Percentiles rank a stretch among this genome's conserved stretches.
These are phyloP conservation scores for Acanthurus lineatus DNA, from an alignment of 2,797 vertebrate species.

Conservation along the genomic window DNA sequence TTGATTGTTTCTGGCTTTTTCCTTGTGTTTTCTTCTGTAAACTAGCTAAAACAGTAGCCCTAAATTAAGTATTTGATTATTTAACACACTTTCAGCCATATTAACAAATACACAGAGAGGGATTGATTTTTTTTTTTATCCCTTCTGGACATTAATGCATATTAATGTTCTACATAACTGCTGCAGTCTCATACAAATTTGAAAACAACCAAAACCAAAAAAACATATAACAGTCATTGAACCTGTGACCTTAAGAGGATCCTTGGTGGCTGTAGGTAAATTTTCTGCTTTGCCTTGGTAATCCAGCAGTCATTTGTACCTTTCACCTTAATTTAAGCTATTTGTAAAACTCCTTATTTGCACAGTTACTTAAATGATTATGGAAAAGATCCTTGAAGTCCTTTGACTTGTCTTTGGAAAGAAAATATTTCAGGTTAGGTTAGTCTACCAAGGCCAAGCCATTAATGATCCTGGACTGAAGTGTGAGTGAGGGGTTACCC, in stretches of 20 bases:
- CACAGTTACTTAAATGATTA: neutral
- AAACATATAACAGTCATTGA: neutral
- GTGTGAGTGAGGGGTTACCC: neutral
- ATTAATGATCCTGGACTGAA: neutral
- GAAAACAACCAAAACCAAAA: neutral
- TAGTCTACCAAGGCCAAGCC: neutral
- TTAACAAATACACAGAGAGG: neutral
- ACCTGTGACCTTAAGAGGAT: no score
- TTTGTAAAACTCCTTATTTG: neutral
- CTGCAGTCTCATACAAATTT: neutral
- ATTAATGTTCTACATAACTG: no score
- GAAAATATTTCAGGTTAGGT: neutral
- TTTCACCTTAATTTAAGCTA: neutral
- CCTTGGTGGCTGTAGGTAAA: neutral
- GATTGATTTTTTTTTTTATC: no score
- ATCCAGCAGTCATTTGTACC: neutral
- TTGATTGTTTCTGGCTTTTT: no score
- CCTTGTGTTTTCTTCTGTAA: no score
- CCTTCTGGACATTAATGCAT: neutral
- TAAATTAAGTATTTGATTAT: no score
- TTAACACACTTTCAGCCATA: no score
- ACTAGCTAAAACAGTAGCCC: no score
- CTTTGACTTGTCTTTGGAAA: neutral
- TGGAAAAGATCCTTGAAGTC: neutral
- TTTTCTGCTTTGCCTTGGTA: neutral